phyloP scores from a whole-genome alignment of 1,140 invertebrate genomes.

The Caerostris extrusa region DNA sequence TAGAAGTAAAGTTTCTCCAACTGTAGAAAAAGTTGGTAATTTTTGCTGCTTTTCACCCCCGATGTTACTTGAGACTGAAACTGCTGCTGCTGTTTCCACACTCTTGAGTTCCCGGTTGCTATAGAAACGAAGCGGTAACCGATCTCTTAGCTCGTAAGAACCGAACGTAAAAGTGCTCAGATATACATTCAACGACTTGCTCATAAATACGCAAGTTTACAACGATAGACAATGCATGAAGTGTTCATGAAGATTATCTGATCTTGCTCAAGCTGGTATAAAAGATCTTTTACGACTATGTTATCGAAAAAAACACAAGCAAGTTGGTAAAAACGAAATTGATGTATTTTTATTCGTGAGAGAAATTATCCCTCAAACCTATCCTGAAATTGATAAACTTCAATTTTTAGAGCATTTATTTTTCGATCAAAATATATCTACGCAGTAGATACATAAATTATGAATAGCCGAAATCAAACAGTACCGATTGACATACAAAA shows the following conservation, averaged over 20 bases:
- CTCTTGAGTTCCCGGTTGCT: slow-evolving; percentile 12
- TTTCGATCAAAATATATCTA: too few species aligned
- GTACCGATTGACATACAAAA: too few species aligned
- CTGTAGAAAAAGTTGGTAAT: neutral
- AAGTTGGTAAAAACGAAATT: neutral
- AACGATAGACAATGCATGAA: neutral
- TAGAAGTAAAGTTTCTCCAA: neutral
- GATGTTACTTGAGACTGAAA: slow-evolving; percentile 5
- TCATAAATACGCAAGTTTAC: slow-evolving; percentile 31
- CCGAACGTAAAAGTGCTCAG: neutral
- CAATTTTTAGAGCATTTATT: too few species aligned
- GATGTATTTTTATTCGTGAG: neutral
- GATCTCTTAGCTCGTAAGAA: neutral
- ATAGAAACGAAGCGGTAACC: slow-evolving; percentile 1
- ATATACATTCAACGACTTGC: neutral
- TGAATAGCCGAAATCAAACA: too few species aligned
- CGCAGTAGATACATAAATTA: too few species aligned
- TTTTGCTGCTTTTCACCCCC: neutral
- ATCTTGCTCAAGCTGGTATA: neutral
- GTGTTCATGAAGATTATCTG: neutral
- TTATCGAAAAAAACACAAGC: neutral
- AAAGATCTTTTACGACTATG: neutral
- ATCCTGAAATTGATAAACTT: neutral
- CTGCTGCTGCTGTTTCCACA: slow-evolving; percentile 27
- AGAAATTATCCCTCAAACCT: neutral